Evolutionary conservation across 2,888 invertebrate genomes (phyloP), one percentile per base, ranked within the genome.

Genomic region (Periphyllus acericola): DNA sequence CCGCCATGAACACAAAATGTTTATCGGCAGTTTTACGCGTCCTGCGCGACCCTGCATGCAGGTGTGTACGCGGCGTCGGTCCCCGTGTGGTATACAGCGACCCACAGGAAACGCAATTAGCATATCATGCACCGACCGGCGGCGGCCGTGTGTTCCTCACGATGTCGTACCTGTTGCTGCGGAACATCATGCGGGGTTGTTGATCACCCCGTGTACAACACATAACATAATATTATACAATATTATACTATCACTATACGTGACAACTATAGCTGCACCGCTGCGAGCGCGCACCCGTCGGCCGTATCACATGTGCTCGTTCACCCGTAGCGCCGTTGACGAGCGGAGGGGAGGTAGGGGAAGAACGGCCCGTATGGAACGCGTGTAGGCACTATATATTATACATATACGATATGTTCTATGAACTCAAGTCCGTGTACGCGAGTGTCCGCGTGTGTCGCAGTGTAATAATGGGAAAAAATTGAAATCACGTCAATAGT

Each of bases 141-240:
- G n/a, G 25, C 14, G n/a, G 8, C n/a, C 21, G 11, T 29, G 76
- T 46, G 40, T 40, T 68, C 68, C 17, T 68, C 68, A 14, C 68
- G 29, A 68, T 14, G n/a, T n/a, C 29, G 11, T 85, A 85, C 85
- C 85, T 85, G 85, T 85, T 85, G 78, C 85, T 85, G 78, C 71
- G 85, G 71, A 78, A 85, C 78, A 85, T 85, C 78, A 85, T 85
- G 85, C 85, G 85, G 85, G 85, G 85, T 85, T 76, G 76, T 40
- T 34, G 85, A 85, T 76, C 85, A 52, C 85, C 78, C 85, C 34
- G 78, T 52, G 34, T 21, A 25, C 29, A 5, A 3, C 9, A 52
- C 36, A 29, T 25, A 14, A 68, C 19, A n/a, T n/a, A n/a, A n/a
- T n/a, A n/a, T n/a, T n/a, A n/a, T n/a, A n/a, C n/a, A n/a, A n/a